Evolutionary conservation across 2,113 vertebrate species (phyloP), one percentile per base, ranked within the genome.

Genomic region (Calyptommatus sinebrachiatus): DNA sequence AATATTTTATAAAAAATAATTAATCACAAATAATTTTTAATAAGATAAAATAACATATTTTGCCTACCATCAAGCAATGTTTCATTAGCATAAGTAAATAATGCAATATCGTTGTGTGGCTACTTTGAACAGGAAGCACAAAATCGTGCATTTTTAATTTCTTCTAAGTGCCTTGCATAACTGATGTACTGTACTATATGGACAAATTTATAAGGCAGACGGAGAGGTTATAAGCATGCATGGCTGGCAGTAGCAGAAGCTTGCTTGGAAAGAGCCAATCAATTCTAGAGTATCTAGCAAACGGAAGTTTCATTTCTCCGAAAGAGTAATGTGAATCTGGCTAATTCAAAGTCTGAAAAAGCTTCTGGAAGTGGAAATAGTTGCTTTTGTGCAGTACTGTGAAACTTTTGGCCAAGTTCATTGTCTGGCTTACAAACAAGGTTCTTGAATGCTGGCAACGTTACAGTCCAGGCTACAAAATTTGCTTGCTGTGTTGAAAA

Each of bases 401-500:
- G 83, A 86, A 82, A 77, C 35, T 78, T 70, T 88, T 89, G 88
- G 81, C 89, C 88, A 50, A 18, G 3, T 46, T 83, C 85, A 83
- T 73, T 85, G 84, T 35, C 62, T 77, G 66, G 72, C 62, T 71
- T 81, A 82, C 89, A 89, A 91, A 89, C 73, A 89, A 89, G 82
- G 82, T 48, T 67, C 71, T 68, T 78, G 72, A 79, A 22, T 62
- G 73, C 62, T 78, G 81, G 81, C 84, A 80, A 70, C 83, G 73
- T 70, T 50, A 22, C 29, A 69, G 80, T 80, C 72, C 86, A 83
- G 70, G 74, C 10, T 83, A 78, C 80, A 82, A 68, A 0, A 70
- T 83, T 71, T 84, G 79, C 84, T 83, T 85, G 29, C 65, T 69
- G 57, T 4, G 67, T 12, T 45, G 21, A 2, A 1, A 2, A 41